Evolutionary conservation across 1,140 invertebrate genomes (phyloP).

Genomic region (Drosophila lini): DNA sequence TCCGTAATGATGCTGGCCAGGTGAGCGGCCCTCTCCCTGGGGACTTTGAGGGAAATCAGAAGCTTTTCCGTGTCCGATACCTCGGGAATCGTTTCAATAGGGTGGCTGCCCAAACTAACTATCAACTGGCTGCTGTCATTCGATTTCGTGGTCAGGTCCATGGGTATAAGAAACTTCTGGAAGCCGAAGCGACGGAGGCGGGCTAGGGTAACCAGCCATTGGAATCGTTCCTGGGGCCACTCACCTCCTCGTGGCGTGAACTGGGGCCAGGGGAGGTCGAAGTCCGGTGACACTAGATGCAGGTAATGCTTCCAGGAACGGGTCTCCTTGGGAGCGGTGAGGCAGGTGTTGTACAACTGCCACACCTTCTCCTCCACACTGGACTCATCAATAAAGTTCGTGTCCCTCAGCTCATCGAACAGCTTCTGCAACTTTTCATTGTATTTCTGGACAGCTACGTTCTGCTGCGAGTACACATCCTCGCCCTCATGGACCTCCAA

Average conservation of each 20-base stretch:
- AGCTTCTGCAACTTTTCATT: not conserved
- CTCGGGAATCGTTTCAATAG: not conserved
- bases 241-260: not conserved
- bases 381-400: not conserved
- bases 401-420: not conserved
- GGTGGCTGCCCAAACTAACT: not conserved
- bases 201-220: not conserved
- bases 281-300: not conserved
- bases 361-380: conserved; percentile 2
- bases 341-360: not conserved
- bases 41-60: not conserved
- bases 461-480: not conserved
- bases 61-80: not conserved
- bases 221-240: not conserved
- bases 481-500: not conserved
- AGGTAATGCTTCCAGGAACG: not conserved
- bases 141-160: not conserved
- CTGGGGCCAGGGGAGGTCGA: not conserved
- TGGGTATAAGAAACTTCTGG: not conserved
- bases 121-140: not conserved
- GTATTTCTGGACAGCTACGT: not conserved
- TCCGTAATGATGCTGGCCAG: not conserved
- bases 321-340: not conserved
- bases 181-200: not conserved
- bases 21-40: not conserved